These are phyloP conservation scores for Drosophila hamatofila DNA, from an alignment of 2,888 invertebrate genomes.

Conservation along the genomic window DNA sequence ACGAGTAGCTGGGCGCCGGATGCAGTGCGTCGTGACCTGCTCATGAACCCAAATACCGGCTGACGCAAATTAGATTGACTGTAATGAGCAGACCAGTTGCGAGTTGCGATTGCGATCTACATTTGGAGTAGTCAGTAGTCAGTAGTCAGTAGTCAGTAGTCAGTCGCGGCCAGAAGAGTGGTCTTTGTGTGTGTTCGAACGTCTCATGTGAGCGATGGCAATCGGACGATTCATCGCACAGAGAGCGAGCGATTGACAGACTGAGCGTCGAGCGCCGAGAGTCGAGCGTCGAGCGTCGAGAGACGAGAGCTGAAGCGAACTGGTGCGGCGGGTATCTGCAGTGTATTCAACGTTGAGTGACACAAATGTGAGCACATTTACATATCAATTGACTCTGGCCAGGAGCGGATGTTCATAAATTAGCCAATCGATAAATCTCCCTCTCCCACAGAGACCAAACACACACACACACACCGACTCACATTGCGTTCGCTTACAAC, in stretches of 20 bases:
- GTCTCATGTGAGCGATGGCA: slow-evolving; percentile 79
- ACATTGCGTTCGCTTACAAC: slow-evolving; percentile 65
- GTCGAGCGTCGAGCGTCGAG: neutral
- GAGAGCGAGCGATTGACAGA: slow-evolving; percentile 41
- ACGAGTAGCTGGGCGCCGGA: slow-evolving; percentile 62
- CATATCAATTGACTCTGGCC: slow-evolving; percentile 77
- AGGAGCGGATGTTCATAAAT: slow-evolving; percentile 84
- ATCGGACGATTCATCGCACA: slow-evolving; percentile 79
- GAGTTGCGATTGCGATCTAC: slow-evolving; percentile 66
- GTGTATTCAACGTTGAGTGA: slow-evolving; percentile 65
- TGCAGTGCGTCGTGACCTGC: slow-evolving; percentile 66
- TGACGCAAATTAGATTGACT: slow-evolving; percentile 81
- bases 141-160: neutral
- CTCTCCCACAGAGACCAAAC: slow-evolving; percentile 48
- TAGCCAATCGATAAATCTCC: slow-evolving; percentile 83
- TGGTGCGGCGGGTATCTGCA: neutral
- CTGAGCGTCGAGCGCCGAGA: neutral
- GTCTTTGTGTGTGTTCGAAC: slow-evolving; percentile 67
- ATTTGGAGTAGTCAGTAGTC: slow-evolving; percentile 4
- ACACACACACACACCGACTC: neutral
- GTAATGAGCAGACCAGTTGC: slow-evolving; percentile 72
- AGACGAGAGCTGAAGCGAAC: neutral
- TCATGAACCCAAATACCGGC: slow-evolving; percentile 49
- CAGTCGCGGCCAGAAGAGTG: slow-evolving; percentile 2
- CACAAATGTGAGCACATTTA: slow-evolving; percentile 82